Evolutionary conservation across 2,113 vertebrate species (phyloP).

Genomic region (Dissostichus mawsoni): DNA sequence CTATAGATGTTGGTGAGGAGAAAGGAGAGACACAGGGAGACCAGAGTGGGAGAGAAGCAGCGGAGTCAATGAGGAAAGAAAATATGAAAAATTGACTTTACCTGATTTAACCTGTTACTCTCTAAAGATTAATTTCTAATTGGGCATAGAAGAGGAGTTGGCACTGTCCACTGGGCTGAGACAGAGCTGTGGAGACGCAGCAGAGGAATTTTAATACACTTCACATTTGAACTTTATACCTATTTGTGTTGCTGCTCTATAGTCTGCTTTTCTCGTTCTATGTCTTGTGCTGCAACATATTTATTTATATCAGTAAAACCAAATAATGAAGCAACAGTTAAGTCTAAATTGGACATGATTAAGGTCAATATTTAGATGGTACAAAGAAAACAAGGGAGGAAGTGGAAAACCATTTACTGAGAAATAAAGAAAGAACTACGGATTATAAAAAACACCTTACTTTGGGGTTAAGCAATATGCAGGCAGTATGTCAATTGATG

Average conservation of each 20-base stretch:
- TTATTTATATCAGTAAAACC: too few species aligned
- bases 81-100: conserved; percentile 17
- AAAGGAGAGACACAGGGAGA: conserved; percentile 30
- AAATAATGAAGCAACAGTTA: conserved; percentile 24
- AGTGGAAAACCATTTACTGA: neutral
- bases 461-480: conserved; percentile 23
- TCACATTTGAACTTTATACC: conserved; percentile 43
- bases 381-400: neutral
- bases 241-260: conserved; percentile 25
- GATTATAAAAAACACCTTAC: neutral
- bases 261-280: neutral
- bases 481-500: neutral
- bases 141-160: conserved; percentile 38
- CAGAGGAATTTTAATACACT: conserved; percentile 31
- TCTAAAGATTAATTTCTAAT: conserved; percentile 54
- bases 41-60: neutral
- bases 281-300: conserved; percentile 12
- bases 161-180: conserved; percentile 36
- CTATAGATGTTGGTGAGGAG: conserved; percentile 43
- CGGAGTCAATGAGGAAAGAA: conserved; percentile 2
- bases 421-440: neutral
- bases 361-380: neutral
- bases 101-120: conserved; percentile 27
- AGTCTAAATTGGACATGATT: conserved; percentile 14
- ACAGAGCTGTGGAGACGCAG: conserved; percentile 34